A percentile compares a stretch with the other conserved stretches of the same genome.
Conservation (phyloP, 2,888 invertebrate species). For the Heteromurus nitidus region DNA sequence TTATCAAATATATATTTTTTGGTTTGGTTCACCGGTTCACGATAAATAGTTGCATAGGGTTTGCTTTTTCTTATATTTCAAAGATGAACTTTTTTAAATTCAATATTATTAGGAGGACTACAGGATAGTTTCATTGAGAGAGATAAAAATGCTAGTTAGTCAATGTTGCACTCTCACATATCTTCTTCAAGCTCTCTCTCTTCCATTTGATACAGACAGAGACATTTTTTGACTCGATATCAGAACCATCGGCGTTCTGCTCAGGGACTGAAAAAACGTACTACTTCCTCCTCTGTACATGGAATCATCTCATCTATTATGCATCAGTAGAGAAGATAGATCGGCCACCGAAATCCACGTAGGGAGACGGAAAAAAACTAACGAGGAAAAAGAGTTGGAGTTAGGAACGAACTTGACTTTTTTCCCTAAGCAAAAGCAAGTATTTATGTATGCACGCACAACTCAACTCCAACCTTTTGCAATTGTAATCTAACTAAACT, state of each 20-base stretch:
- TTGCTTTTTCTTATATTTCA: neutral
- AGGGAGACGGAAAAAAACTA: too few species aligned
- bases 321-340: constrained; percentile 61
- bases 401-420: constrained; percentile 24
- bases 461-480: too few species aligned
- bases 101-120: constrained; percentile 31
- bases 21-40: neutral
- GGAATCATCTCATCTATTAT: constrained; percentile 68
- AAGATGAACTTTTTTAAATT: constrained; percentile 27
- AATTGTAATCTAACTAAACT: too few species aligned
- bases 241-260: constrained; percentile 9
- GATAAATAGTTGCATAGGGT: too few species aligned
- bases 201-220: neutral
- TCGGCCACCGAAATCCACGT: constrained; percentile 40
- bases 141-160: constrained; percentile 49
- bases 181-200: neutral
- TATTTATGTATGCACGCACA: too few species aligned
- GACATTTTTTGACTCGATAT: constrained; percentile 34
- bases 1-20: neutral
- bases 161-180: neutral
- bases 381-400: constrained; percentile 20
- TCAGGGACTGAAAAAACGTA: constrained; percentile 1
- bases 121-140: constrained; percentile 11
- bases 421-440: constrained; percentile 6
- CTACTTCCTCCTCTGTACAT: constrained; percentile 43